Base-by-base conservation (phyloP, 2,888 invertebrate species). In the Drosophila paramelanica region DNA sequence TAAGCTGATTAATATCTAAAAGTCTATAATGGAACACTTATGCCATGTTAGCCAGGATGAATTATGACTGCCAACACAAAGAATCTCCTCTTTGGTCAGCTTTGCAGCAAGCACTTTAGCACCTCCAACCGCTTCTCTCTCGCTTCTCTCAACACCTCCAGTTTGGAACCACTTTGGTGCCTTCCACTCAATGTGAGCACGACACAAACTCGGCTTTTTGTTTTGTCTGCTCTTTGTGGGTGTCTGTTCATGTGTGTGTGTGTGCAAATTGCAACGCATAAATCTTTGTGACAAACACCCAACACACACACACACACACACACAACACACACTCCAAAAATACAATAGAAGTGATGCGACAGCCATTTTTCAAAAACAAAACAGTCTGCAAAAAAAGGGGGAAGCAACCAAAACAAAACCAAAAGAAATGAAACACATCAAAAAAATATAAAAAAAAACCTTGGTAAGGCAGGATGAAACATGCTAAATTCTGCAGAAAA, bases 321-420 rank as follows among this genome's bases (percentile, higher is more conserved):
- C 3, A 39, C 20, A 55, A 56, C 68, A 69, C 49, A 77, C 73
- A 83, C 87, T 78, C 67, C 43, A 80, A 72, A 82, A 79, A 78
- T 72, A 83, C 87, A 88, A 83, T 83, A 52, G 89, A 86, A 83
- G 80, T 86, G 87, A 88, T 88, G 89, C 83, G 83, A 83, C 86
- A 86, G 89, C 89, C 83, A 83, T 83, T 83, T 83, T 83, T 83
- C 89, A 83, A 88, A 83, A 86, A 88, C 89, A 83, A 83, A 88
- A 83, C 88, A 88, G 67, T 69, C 79, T 76, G 59, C 61, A 73
- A 74, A 65, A 17, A 76, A 67, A 76, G 67, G 66, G 61, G 41
- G 59, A 69, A 65, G 10, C 10, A 31, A 31, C 70, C 36, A 65
- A 59, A 46, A 45, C 27, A 59, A 57, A 56, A 20, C 46, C 23